Percentiles rank a stretch among this genome's conserved stretches.
Evolutionary conservation across 2,113 vertebrate species (phyloP).

Genomic region (Marcusenius ussheri): DNA sequence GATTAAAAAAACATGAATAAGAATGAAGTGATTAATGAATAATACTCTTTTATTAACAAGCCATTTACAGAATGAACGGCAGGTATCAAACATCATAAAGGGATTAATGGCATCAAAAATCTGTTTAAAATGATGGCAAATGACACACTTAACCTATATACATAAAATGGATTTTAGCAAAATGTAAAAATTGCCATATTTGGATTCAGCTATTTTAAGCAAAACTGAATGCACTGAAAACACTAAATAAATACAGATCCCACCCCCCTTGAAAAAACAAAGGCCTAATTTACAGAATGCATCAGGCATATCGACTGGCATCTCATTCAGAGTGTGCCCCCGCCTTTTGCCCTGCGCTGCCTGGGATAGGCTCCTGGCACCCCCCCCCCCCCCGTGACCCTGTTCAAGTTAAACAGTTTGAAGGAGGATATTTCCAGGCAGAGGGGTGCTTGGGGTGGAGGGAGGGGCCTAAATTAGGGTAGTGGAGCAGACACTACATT

Average conservation of each 20-base stretch:
- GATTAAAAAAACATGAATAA: conserved; percentile 15
- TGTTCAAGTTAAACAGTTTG: background rate
- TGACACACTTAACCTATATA: background rate
- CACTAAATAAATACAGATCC: background rate
- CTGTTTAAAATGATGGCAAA: background rate
- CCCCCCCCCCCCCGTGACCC: background rate
- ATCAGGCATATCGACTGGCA: conserved; percentile 4
- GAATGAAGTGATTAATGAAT: conserved; percentile 9
- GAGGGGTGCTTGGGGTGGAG: background rate
- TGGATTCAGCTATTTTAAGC: background rate
- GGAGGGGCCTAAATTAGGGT: background rate
- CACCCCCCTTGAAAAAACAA: background rate
- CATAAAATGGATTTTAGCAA: background rate
- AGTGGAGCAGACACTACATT: background rate
- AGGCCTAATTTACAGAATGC: background rate
- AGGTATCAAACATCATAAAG: background rate
- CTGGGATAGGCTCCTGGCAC: background rate
- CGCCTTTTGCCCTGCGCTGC: background rate
- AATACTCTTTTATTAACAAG: conserved; percentile 5
- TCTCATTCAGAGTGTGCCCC: background rate
- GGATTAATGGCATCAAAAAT: background rate
- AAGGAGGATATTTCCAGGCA: background rate
- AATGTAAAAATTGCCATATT: background rate
- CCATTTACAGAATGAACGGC: background rate
- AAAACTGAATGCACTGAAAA: background rate